Conservation (phyloP, 1,140 invertebrate genomes). For the Sitodiplosis mosellana region DNA sequence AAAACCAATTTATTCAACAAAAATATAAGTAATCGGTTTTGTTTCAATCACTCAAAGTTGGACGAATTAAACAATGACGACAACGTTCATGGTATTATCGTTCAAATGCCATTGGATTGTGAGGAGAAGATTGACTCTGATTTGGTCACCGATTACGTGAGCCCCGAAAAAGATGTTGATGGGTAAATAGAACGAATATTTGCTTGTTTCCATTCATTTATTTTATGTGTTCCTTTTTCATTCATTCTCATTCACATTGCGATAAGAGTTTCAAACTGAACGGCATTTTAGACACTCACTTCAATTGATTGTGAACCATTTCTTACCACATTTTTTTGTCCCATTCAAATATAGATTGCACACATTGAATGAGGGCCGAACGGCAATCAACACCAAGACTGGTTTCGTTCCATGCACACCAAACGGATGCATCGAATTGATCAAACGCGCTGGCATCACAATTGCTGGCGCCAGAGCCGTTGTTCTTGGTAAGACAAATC, state of each 20-base stretch:
- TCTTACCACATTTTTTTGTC: not conserved
- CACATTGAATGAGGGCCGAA: constrained; percentile 78
- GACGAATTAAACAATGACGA: constrained; percentile 67
- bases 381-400: constrained; percentile 51
- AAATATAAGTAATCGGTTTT: too few species aligned
- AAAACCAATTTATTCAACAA: too few species aligned
- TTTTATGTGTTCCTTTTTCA: too few species aligned
- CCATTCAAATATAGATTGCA: constrained; percentile 43
- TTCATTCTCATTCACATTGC: too few species aligned
- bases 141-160: constrained; percentile 70
- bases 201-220: too few species aligned
- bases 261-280: too few species aligned
- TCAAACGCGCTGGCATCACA: constrained; percentile 57
- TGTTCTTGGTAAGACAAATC: constrained; percentile 53
- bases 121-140: constrained; percentile 67
- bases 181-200: constrained; percentile 38
- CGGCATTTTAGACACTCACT: too few species aligned
- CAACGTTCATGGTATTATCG: constrained; percentile 84
- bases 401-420: constrained; percentile 89
- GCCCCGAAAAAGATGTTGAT: constrained; percentile 84
- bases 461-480: constrained; percentile 78
- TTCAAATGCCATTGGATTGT: constrained; percentile 88
- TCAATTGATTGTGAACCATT: not conserved
- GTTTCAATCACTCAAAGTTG: too few species aligned
- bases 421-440: constrained; percentile 80